Evolutionary conservation across 2,113 vertebrate species (phyloP).

Genomic region (Sorex fumeus): DNA sequence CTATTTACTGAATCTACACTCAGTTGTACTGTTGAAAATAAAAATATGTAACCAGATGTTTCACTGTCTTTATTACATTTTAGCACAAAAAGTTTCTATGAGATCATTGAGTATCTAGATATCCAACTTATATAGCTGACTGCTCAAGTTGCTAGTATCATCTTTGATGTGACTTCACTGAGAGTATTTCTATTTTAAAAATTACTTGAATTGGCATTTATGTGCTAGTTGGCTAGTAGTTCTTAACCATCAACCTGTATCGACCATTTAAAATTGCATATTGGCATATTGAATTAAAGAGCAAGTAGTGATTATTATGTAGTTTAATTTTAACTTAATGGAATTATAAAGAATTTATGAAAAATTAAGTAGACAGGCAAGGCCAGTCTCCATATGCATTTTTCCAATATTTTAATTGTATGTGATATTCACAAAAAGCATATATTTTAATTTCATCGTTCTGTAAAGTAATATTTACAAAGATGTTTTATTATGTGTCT

Average conservation of each 20-base stretch:
- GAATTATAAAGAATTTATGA: constrained; percentile 18
- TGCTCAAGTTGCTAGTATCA: background rate
- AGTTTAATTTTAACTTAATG: constrained; percentile 31
- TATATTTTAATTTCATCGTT: background rate
- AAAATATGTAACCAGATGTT: constrained; percentile 10
- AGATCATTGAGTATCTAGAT: background rate
- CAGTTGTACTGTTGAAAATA: constrained; percentile 30
- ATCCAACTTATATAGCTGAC: background rate
- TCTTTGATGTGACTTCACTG: background rate
- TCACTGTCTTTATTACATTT: constrained; percentile 36
- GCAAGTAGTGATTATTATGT: constrained; percentile 19
- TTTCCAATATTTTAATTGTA: background rate
- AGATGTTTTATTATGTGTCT: background rate
- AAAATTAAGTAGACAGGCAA: constrained; percentile 7
- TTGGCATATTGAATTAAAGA: constrained; percentile 39
- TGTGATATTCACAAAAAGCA: background rate
- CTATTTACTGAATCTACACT: constrained; percentile 72
- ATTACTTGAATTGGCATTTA: background rate
- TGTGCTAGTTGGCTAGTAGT: background rate
- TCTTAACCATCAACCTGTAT: background rate
- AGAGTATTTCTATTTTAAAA: constrained; percentile 11
- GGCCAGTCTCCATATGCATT: background rate
- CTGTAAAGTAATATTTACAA: background rate
- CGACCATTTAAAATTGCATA: background rate
- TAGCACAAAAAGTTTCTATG: background rate